These are phyloP conservation scores for Engystomops pustulosus DNA, from an alignment of 2,113 vertebrate species.

Conservation along the genomic window DNA sequence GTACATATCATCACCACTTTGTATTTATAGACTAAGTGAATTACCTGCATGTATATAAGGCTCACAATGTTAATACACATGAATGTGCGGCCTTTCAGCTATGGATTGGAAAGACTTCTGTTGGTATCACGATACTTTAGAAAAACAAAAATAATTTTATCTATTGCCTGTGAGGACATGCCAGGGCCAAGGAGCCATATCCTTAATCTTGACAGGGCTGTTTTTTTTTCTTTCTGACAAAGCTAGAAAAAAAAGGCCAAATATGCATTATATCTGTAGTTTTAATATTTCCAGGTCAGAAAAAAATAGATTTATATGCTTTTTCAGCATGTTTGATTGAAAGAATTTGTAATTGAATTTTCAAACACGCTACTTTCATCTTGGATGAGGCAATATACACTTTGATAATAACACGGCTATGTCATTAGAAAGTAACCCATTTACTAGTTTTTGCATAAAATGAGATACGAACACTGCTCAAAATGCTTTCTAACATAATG, in stretches of 20 bases:
- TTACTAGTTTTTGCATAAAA: slow-evolving; percentile 87
- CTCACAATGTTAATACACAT: too few species aligned
- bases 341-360: slow-evolving; percentile 96
- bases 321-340: slow-evolving; percentile 89
- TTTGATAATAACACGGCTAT: slow-evolving; percentile 94
- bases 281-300: slow-evolving; percentile 85
- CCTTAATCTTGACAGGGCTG: slow-evolving; percentile 74
- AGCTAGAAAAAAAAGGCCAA: slow-evolving; percentile 75
- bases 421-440: slow-evolving; percentile 89
- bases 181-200: slow-evolving; percentile 79
- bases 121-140: slow-evolving; percentile 64
- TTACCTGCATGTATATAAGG: too few species aligned
- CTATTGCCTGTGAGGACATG: slow-evolving; percentile 77
- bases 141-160: slow-evolving; percentile 63
- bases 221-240: slow-evolving; percentile 70
- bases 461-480: slow-evolving; percentile 88
- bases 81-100: too few species aligned
- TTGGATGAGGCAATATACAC: slow-evolving; percentile 80
- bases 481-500: slow-evolving; percentile 83
- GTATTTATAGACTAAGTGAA: too few species aligned
- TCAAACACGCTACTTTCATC: slow-evolving; percentile 85
- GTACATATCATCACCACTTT: too few species aligned
- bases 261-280: slow-evolving; percentile 85
- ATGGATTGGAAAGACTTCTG: slow-evolving; percentile 61
- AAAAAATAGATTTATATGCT: slow-evolving; percentile 86